phyloP scores from a whole-genome alignment of 2,888 invertebrate genomes.

The Nematopogon swammerdamellus region DNA sequence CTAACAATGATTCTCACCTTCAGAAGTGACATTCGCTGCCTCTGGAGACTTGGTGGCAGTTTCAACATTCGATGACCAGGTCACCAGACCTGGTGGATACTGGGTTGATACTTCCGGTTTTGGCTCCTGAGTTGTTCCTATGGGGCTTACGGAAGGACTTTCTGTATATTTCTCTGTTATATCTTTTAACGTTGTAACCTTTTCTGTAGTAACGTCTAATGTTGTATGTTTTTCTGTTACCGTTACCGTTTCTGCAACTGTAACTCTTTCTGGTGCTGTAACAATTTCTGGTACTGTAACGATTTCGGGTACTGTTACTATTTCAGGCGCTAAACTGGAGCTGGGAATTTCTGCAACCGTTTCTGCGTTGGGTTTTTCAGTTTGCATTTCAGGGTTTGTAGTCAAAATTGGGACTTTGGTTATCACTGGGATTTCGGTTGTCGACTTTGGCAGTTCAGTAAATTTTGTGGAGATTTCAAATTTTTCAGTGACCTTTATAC shows the following conservation, averaged over 20 bases:
- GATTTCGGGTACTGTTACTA: slow-evolving; percentile 5
- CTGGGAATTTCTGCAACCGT: slow-evolving; percentile 7
- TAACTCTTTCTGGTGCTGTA: background rate
- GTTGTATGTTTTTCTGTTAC: slow-evolving; percentile 16
- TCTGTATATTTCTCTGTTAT: too few species aligned
- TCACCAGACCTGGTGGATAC: slow-evolving; percentile 39
- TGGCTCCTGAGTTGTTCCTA: too few species aligned
- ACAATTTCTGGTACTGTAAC: slow-evolving; percentile 1
- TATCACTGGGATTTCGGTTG: too few species aligned
- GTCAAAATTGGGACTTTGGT: too few species aligned
- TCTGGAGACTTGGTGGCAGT: slow-evolving; percentile 24
- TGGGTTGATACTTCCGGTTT: slow-evolving; percentile 18
- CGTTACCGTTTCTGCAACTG: slow-evolving; percentile 10
- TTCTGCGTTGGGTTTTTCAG: slow-evolving; percentile 6
- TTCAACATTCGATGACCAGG: slow-evolving; percentile 50
- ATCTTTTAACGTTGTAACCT: too few species aligned
- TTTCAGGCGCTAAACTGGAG: slow-evolving; percentile 6
- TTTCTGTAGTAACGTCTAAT: slow-evolving; percentile 19
- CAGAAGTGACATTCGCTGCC: slow-evolving; percentile 20
- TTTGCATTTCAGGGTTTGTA: too few species aligned
- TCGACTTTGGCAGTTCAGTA: too few species aligned
- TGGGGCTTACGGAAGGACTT: too few species aligned
- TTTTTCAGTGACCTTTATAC: too few species aligned
- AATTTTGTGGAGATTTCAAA: too few species aligned
- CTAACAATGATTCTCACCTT: slow-evolving; percentile 21